These are phyloP conservation scores for Semnopithecus entellus DNA, from an alignment of 2,113 vertebrate species.

Conservation along the genomic window DNA sequence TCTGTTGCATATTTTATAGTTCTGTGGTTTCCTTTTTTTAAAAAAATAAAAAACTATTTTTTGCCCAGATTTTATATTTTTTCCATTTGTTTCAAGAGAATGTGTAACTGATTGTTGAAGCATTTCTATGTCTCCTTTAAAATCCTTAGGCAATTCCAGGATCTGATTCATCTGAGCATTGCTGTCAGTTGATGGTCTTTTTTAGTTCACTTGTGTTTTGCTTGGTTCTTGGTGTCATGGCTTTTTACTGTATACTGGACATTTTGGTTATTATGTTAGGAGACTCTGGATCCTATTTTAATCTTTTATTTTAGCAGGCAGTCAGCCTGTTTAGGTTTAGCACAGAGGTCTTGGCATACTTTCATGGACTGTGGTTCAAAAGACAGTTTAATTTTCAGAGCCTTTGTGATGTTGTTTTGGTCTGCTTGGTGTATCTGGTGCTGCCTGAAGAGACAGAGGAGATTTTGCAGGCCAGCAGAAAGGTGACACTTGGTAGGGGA, in stretches of 20 bases:
- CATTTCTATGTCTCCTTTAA: not conserved
- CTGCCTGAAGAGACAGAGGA: not conserved
- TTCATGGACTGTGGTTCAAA: not conserved
- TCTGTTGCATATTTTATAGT: not conserved
- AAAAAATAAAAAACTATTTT: not conserved
- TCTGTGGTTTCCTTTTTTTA: not conserved
- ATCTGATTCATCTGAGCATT: not conserved
- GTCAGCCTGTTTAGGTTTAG: not conserved
- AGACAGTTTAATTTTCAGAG: not conserved
- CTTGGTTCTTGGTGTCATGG: not conserved
- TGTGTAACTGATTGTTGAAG: not conserved
- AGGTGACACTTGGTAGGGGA: accelerated
- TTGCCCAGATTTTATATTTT: not conserved
- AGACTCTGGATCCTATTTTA: not conserved
- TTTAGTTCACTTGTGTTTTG: conserved; percentile 2
- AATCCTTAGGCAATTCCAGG: not conserved
- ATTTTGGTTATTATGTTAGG: not conserved
- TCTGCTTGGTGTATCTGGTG: not conserved
- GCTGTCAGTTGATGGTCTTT: not conserved
- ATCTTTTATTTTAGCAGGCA: not conserved
- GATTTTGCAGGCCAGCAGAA: not conserved
- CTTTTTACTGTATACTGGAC: not conserved
- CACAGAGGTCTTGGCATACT: not conserved
- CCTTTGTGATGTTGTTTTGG: not conserved
- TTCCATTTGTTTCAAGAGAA: not conserved